phyloP scores from a whole-genome alignment of 1,140 invertebrate species.

The Macrobrachium nipponense region DNA sequence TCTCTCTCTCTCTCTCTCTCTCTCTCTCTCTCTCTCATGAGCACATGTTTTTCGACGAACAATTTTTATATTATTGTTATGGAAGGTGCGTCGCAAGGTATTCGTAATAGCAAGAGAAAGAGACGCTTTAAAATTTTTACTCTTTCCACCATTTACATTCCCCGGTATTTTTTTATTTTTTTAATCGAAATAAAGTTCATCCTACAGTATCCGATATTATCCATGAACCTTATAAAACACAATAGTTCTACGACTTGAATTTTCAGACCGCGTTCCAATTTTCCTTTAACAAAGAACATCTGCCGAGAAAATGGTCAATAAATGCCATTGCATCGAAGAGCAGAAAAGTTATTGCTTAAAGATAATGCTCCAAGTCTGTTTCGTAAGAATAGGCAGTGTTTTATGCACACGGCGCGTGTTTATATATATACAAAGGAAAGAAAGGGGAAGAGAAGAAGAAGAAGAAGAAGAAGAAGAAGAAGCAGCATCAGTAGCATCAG shows the following conservation, averaged over 20 bases:
- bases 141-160: too few species aligned
- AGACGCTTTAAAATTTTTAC: too few species aligned
- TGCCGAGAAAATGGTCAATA: slow-evolving; percentile 21
- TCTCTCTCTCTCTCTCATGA: neutral
- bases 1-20: slow-evolving; percentile 2
- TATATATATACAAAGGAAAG: neutral
- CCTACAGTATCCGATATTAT: slow-evolving; percentile 6
- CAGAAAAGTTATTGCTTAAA: slow-evolving; percentile 19
- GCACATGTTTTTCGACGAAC: too few species aligned
- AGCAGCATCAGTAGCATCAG: too few species aligned
- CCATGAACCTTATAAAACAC: slow-evolving; percentile 9
- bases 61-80: too few species aligned
- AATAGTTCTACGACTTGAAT: slow-evolving; percentile 15
- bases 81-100: too few species aligned
- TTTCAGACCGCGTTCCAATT: slow-evolving; percentile 13
- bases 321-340: slow-evolving; percentile 18
- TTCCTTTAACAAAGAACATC: slow-evolving; percentile 19
- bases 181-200: slow-evolving; percentile 5
- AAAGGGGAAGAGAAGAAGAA: neutral
- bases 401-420: slow-evolving; percentile 3
- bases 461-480: neutral
- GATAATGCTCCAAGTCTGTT: slow-evolving; percentile 19
- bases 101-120: too few species aligned
- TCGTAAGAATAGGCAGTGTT: slow-evolving; percentile 3
- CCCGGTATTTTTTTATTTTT: too few species aligned